Evolutionary conservation across 1,140 invertebrate species (phyloP), one percentile per base, ranked within the genome.

Genomic region (Oreohelix idahoensis): DNA sequence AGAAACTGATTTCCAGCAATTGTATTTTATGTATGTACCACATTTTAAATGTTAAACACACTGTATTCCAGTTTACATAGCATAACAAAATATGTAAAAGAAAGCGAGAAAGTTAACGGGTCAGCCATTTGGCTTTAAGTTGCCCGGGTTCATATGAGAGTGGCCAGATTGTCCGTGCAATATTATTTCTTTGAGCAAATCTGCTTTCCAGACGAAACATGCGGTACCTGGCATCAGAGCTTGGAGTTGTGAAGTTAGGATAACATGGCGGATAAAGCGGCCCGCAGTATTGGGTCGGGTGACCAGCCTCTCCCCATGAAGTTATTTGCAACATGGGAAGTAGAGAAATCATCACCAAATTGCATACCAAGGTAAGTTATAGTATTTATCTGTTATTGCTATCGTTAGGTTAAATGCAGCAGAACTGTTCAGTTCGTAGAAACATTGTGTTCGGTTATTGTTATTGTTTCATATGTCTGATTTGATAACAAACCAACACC

Each of bases 241-340:
- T n/a, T 10, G 20, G 53, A 29, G 20, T 10, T 35, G 15, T 53
- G 38, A 49, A 51, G n/a, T 76, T 29, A 79, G 53, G 15, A 23
- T 79, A 53, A 88, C 83, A 90, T 92, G 91, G 89, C 90, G 87
- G 90, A 92, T 84, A 92, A 90, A 86, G 86, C 88, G 74, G 84
- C 82, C 83, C 89, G 89, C 79, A 88, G 85, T 39, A 76, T 86
- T 35, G 53, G 53, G 79, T 85, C 88, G 77, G 91, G 90, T 77
- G 86, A 88, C 51, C 97, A 97, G 95, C 97, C 97, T 88, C 96
- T 98, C 91, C 97, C 97, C 88, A 98, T 98, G 97, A 98, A 97
- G 94, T 95, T 99, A 86, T 99, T 98, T 94, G 97, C 97, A 84
- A 97, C 97, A 87, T 98, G 97, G 97, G 97, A 98, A 95, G 96